Conservation (phyloP, 2,113 vertebrate genomes). For the Nothocercus julius region DNA sequence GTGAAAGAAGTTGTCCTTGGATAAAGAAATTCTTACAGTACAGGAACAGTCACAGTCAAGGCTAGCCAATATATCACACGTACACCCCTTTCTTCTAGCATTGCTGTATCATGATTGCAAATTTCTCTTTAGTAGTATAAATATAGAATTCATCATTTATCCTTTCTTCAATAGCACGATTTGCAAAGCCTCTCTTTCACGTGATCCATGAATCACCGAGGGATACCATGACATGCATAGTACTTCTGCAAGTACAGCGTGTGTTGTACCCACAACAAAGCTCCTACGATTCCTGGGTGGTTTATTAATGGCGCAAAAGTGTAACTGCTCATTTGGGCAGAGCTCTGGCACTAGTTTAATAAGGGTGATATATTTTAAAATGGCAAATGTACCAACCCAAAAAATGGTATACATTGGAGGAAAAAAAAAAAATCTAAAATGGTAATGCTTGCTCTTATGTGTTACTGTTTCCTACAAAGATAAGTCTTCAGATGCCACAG, state of each 20-base stretch:
- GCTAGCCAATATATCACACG: constrained; percentile 70
- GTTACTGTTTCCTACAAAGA: not conserved
- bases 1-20: constrained; percentile 89
- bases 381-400: not conserved
- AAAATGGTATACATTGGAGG: not conserved
- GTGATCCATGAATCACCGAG: constrained; percentile 45
- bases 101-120: constrained; percentile 55
- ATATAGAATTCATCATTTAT: constrained; percentile 63
- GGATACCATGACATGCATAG: constrained; percentile 23
- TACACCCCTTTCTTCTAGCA: constrained; percentile 52
- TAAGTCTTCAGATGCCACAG: not conserved
- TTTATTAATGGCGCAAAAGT: constrained; percentile 14
- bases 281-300: not conserved
- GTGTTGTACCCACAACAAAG: not conserved
- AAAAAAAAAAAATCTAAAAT: not conserved
- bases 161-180: not conserved
- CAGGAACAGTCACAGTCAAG: constrained; percentile 72
- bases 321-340: constrained; percentile 41
- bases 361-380: constrained; percentile 39
- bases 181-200: constrained; percentile 54
- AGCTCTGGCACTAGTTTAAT: constrained; percentile 45
- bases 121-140: constrained; percentile 69
- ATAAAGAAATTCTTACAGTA: constrained; percentile 83
- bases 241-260: constrained; percentile 4
- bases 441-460: not conserved